Evolutionary conservation across 2,113 vertebrate genomes (phyloP), one percentile per base, ranked within the genome.

Genomic region (Eublepharis macularius): DNA sequence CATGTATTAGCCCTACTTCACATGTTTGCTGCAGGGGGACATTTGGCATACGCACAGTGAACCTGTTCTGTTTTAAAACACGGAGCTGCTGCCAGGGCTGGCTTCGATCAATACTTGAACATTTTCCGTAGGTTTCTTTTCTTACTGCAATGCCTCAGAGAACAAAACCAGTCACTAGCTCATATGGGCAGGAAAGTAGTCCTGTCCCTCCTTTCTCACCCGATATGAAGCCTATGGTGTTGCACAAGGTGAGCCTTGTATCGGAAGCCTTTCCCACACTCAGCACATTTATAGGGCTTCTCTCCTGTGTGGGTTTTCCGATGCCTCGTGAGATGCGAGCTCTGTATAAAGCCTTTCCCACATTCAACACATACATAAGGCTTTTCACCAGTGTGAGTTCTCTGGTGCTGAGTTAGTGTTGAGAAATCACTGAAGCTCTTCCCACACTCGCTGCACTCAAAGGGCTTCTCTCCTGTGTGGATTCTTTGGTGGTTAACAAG

Each of bases 341-440:
- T 92, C 85, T 92, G 90, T 60, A 89, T 93, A 89, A 95, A 94
- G 91, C 92, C 92, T 73, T 94, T 94, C 87, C 87, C 93, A 24
- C 90, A 91, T 6, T 91, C 91, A 24, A 86, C 49, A 85, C 90
- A 94, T 0, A 87, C 45, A 47, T 57, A 94, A 66, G 93, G 91
- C 80, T 96, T 95, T 89, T 95, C 95, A 14, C 91, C 91, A 0
- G 34, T 89, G 90, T 95, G 94, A 34, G 92, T 95, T 88, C 74
- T 60, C 87, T 94, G 92, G 74, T 94, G 93, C 88, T 94, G 90
- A 13, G 86, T 51, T 11, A 95, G 87, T 0, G 80, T 79, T 76
- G 91, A 94, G 85, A 91, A 92, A 84, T 93, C 92, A 66, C 92
- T 70, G 68, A 95, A 95, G 76, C 90, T 81, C 91, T 95, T 96